Base-by-base conservation (phyloP, 2,888 invertebrate species). In the Neria commutata region DNA sequence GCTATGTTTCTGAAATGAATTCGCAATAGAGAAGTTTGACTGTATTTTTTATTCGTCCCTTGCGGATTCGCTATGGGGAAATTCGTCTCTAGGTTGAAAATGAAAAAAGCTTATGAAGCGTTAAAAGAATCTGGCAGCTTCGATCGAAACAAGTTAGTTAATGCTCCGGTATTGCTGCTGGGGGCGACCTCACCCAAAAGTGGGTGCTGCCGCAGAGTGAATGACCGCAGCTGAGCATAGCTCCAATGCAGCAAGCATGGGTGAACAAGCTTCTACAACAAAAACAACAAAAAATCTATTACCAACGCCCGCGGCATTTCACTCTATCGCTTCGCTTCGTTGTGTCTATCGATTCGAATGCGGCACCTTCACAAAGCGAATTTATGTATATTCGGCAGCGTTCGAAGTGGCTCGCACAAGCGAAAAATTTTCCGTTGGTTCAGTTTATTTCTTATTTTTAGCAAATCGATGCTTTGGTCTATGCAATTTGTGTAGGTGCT, bases 201-300 rank as follows among this genome's bases (percentile, higher is more conserved):
- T 46, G 24, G 46, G 46, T 21, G 46, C 21, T n/a, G 46, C 21
- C 5, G 19, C n/a, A n/a, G 46, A 10, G 42, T 46, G 46, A 46
- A 46, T 24, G 46, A 46, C 46, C 46, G 46, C 21, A 11, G 46
- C 11, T 46, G 46, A 46, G 19, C 46, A 21, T 46, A n/a, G 16
- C 6, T 6, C 29, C 6, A 37, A n/a, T n/a, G n/a, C n/a, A n/a
- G n/a, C n/a, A n/a, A n/a, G n/a, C n/a, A n/a, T n/a, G n/a, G n/a
- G n/a, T n/a, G n/a, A n/a, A n/a, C n/a, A n/a, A n/a, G n/a, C n/a
- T n/a, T n/a, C n/a, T n/a, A 37, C 6, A n/a, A 37, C 6, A 37
- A 37, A 37, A 37, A 4, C n/a, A 37, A 37, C 6, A 14, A 4
- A 37, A 37, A 37, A 14, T 11, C 16, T 37, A 14, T 14, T 37